Evolutionary conservation across 2,113 vertebrate species (phyloP).

Genomic region (Hippocampus mohnikei): DNA sequence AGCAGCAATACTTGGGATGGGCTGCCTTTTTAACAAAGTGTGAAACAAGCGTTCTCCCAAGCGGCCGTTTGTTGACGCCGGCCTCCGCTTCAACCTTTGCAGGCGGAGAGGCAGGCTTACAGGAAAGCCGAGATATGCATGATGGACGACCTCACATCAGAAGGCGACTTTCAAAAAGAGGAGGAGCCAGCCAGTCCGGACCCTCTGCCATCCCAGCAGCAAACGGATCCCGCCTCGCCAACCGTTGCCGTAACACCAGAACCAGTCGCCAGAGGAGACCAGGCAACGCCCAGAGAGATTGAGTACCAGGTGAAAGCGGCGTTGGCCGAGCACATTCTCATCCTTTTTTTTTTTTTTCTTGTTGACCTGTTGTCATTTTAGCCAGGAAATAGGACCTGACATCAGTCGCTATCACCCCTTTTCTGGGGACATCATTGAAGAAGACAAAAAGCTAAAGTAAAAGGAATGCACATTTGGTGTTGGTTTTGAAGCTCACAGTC

Average conservation of each 20-base stretch:
- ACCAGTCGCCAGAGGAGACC: slow-evolving; percentile 80
- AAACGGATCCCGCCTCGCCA: slow-evolving; percentile 90
- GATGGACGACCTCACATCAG: slow-evolving; percentile 81
- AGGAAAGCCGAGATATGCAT: slow-evolving; percentile 83
- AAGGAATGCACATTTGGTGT: no score
- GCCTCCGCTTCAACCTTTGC: slow-evolving; percentile 4
- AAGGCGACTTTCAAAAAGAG: slow-evolving; percentile 68
- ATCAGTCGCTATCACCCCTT: no score
- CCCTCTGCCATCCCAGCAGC: slow-evolving; percentile 81
- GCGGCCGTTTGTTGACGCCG: neutral
- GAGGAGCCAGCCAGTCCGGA: slow-evolving; percentile 65
- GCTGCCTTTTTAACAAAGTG: neutral
- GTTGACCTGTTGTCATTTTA: neutral
- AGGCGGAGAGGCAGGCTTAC: slow-evolving; percentile 92
- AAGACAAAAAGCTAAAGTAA: no score
- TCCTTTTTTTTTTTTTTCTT: neutral
- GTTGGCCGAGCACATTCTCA: no score
- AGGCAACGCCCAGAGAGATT: slow-evolving; percentile 79
- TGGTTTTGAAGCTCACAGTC: no score
- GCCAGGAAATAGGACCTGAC: neutral
- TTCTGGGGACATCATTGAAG: no score
- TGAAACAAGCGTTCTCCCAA: neutral
- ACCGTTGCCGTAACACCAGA: slow-evolving; percentile 89
- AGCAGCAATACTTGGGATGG: no score
- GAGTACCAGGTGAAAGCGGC: slow-evolving; percentile 83